phyloP scores from a whole-genome alignment of 2,113 vertebrate species.

The Colinus virginianus region DNA sequence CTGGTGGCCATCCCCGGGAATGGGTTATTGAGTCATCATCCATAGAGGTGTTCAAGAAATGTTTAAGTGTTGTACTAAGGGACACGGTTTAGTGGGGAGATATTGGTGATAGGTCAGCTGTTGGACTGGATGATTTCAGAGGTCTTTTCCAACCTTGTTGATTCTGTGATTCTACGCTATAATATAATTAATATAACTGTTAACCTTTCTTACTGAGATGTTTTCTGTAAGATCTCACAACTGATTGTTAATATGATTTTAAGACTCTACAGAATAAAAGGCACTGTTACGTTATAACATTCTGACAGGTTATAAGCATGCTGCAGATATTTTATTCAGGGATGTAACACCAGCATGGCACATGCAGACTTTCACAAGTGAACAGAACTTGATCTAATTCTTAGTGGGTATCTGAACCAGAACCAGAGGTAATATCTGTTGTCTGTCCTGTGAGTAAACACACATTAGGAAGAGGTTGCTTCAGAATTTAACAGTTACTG shows the following conservation, averaged over 20 bases:
- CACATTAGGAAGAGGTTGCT: background rate
- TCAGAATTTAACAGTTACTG: background rate
- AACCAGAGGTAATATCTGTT: background rate
- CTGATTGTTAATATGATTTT: background rate
- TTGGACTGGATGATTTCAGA: too few species aligned
- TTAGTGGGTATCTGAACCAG: background rate
- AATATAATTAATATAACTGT: background rate
- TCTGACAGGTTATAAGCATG: background rate
- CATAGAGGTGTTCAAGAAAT: too few species aligned
- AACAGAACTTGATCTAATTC: background rate
- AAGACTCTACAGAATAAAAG: background rate
- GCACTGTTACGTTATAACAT: background rate
- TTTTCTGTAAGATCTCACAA: background rate
- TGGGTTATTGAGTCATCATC: too few species aligned
- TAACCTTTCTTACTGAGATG: background rate
- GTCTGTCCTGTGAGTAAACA: background rate
- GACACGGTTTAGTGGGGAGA: too few species aligned
- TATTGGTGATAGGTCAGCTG: too few species aligned
- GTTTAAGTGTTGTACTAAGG: too few species aligned
- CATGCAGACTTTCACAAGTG: background rate
- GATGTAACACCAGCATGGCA: background rate
- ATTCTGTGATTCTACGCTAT: background rate
- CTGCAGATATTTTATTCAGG: background rate
- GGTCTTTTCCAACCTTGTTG: too few species aligned
- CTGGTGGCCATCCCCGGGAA: background rate